Conservation (phyloP, 2,797 vertebrate species). For the Syndactyla subalaris region DNA sequence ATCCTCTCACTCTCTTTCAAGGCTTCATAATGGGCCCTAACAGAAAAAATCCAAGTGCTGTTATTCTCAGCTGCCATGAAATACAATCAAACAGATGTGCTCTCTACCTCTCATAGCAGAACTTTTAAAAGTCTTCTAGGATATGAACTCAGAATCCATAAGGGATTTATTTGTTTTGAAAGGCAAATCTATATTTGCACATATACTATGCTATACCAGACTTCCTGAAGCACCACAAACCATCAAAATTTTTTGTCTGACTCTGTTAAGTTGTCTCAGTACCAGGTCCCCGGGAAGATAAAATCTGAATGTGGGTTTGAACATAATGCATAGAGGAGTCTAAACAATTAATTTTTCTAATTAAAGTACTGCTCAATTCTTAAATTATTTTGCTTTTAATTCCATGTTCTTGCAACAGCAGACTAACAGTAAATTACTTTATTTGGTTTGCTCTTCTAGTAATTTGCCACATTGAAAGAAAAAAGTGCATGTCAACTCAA, state of each 20-base stretch:
- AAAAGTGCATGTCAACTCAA: constrained; percentile 37
- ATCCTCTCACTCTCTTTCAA: background rate
- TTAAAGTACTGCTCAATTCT: constrained; percentile 32
- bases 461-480: constrained; percentile 62
- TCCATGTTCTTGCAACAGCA: constrained; percentile 38
- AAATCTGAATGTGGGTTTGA: background rate
- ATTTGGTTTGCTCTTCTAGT: constrained; percentile 58
- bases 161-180: background rate
- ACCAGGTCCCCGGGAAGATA: background rate
- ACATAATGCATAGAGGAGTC: background rate
- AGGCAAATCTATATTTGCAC: background rate
- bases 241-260: background rate
- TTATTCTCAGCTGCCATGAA: background rate
- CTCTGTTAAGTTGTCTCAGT: background rate
- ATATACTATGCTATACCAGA: background rate
- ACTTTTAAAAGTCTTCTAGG: background rate
- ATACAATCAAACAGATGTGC: background rate
- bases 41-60: background rate
- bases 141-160: background rate
- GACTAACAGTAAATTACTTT: constrained; percentile 60
- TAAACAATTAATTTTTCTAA: background rate
- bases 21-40: background rate
- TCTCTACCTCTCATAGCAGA: background rate
- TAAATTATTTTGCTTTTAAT: constrained; percentile 60
- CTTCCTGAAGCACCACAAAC: background rate